phyloP scores from a whole-genome alignment of 2,888 invertebrate species.

The Dynastes hyllus region DNA sequence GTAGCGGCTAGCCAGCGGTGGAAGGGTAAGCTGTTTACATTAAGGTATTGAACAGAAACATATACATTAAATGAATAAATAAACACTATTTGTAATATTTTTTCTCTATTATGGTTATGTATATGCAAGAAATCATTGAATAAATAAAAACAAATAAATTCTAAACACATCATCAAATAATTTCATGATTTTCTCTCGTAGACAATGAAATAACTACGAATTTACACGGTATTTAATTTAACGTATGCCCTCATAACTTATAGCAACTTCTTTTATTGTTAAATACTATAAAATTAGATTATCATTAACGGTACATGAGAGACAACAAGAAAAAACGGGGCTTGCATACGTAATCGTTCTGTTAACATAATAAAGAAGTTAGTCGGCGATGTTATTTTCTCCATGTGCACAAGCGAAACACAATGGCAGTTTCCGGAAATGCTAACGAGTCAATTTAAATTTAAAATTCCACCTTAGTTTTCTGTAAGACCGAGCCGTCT shows the following conservation, averaged over 20 bases:
- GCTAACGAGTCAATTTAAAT: conserved; percentile 37
- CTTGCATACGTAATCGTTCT: background rate
- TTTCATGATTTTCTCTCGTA: background rate
- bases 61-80: no score
- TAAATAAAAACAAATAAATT: no score
- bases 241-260: background rate
- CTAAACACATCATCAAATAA: no score
- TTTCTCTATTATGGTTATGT: no score
- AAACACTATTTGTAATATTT: no score
- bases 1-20: no score
- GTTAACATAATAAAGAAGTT: conserved; percentile 6
- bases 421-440: conserved; percentile 22
- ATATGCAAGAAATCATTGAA: no score
- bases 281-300: background rate
- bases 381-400: conserved; percentile 6
- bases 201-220: background rate
- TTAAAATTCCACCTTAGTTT: conserved; percentile 25
- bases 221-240: background rate
- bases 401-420: background rate
- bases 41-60: no score
- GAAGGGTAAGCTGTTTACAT: no score
- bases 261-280: background rate
- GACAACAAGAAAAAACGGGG: background rate
- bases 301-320: background rate
- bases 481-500: conserved; percentile 5